Evolutionary conservation across 2,797 vertebrate genomes (phyloP).

Genomic region (Petrocephalus schoutedeni): DNA sequence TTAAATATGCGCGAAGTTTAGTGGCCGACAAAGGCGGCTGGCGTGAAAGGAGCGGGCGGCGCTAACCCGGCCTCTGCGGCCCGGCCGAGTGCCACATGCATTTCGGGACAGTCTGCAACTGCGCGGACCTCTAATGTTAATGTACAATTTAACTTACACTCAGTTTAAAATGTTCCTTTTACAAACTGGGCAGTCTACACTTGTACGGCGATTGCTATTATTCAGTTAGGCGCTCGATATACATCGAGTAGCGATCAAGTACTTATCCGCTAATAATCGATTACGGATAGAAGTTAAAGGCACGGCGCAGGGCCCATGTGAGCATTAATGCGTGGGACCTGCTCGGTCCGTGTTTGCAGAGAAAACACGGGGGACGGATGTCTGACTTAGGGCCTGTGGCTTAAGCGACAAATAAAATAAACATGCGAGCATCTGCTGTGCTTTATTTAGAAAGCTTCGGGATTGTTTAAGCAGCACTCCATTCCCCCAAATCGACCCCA

Average conservation of each 20-base stretch:
- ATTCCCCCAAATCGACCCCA: conserved; percentile 32
- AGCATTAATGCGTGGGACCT: background rate
- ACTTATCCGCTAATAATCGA: background rate
- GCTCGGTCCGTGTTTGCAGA: conserved; percentile 31
- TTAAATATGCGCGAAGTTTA: conserved; percentile 44
- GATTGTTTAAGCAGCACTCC: conserved; percentile 21
- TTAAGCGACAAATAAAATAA: conserved; percentile 30
- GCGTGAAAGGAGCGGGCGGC: conserved; percentile 37
- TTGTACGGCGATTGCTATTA: background rate
- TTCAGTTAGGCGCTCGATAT: background rate
- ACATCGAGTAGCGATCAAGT: background rate
- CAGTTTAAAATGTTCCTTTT: background rate
- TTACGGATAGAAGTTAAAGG: conserved; percentile 1
- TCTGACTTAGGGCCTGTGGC: conserved; percentile 8
- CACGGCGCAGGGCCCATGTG: background rate
- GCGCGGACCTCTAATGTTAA: background rate
- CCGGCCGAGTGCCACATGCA: conserved; percentile 18
- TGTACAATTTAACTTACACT: background rate
- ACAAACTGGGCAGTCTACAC: background rate
- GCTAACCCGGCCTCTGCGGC: conserved; percentile 18
- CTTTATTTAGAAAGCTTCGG: conserved; percentile 22
- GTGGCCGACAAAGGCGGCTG: conserved; percentile 35
- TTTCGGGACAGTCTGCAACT: background rate
- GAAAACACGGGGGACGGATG: conserved; percentile 31
- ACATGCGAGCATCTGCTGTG: conserved; percentile 24